Base-by-base conservation (phyloP, 2,797 vertebrate species). In the Anguilla marmorata region DNA sequence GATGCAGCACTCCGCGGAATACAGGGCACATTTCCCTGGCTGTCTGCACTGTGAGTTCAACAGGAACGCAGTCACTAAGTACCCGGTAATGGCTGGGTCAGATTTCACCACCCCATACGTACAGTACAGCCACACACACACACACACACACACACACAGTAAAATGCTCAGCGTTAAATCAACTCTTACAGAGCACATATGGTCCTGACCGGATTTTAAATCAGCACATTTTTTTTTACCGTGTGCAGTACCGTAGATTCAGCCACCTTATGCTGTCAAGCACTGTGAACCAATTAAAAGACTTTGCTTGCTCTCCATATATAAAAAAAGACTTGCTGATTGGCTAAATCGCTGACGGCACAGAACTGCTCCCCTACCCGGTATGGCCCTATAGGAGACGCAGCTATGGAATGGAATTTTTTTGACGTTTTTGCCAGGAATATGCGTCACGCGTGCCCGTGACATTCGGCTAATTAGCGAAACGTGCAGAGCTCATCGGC, bases 391-490 rank as follows among this genome's bases (percentile, higher is more conserved):
- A 41, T n/a, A 37, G 37, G 37, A 37, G 37, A 37, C 37, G 37
- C 37, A 37, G n/a, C 21, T 27, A 74, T 79, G 54, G 24, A 19
- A 74, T 37, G 37, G 37, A 37, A 37, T 19, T 60, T 76, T 60
- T 85, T 84, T 85, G 27, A 85, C 84, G 48, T 85, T 85, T 76
- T 45, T 56, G 33, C 74, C 84, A 56, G 5, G 24, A 60, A 2
- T n/a, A 45, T 37, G 80, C 5, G 33, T 52, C 80, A 52, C 14
- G 45, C 37, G 52, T 48, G 48, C 60, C 41, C 16, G 24, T 93
- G 93, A 93, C 94, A 93, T 95, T 94, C 91, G 92, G 89, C 90
- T 95, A 94, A 95, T 94, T 95, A 93, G 92, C 90, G 93, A 92
- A 91, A 92, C 90, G 88, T 93, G 89, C 90, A 88, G 88, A 80